Conservation (phyloP, 2,797 vertebrate genomes). For the Sebastes vulpes region DNA sequence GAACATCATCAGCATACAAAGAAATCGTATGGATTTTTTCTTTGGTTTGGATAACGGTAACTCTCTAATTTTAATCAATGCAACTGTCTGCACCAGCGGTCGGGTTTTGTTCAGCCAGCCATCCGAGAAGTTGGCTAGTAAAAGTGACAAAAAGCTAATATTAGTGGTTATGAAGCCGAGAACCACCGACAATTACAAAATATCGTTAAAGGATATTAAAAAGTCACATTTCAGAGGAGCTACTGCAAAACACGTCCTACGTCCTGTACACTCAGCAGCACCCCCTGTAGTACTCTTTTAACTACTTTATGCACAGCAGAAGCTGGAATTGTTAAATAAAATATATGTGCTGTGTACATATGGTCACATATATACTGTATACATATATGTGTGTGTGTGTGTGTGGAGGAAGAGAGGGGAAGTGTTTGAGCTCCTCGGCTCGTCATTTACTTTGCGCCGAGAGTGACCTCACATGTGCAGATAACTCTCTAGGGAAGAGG, state of each 20-base stretch:
- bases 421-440: not conserved
- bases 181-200: not conserved
- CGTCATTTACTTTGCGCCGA: not conserved
- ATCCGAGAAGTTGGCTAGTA: not conserved
- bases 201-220: not conserved
- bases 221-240: not conserved
- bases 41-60: not conserved
- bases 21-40: not conserved
- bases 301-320: not conserved
- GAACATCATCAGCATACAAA: not conserved
- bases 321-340: no score
- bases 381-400: not conserved
- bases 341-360: not conserved
- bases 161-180: not conserved
- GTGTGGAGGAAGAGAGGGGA: not conserved
- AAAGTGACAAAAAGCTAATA: not conserved
- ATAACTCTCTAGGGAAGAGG: slow-evolving; percentile 16
- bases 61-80: no score
- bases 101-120: not conserved
- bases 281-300: not conserved
- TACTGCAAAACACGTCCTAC: not conserved
- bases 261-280: not conserved
- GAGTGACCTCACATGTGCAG: slow-evolving; percentile 7
- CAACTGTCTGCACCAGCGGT: not conserved
- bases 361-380: no score